Conservation (phyloP, 2,888 invertebrate genomes). For the Folsomia manolachei region DNA sequence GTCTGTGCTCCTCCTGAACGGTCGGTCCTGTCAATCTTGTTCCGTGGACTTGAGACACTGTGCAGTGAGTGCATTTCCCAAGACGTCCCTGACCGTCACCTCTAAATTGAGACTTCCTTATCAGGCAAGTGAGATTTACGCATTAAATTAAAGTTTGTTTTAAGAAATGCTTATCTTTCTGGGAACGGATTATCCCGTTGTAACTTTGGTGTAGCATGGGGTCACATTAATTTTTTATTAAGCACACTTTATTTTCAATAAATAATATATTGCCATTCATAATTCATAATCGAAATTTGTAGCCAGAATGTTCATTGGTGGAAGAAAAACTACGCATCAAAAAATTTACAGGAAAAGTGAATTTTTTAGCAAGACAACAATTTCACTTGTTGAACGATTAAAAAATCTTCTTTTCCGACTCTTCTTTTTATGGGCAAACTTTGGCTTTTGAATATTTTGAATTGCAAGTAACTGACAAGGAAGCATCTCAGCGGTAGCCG, state of each 20-base stretch:
- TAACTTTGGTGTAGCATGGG: too few species aligned
- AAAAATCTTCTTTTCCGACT: neutral
- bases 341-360: neutral
- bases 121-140: too few species aligned
- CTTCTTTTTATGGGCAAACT: neutral
- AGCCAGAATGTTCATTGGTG: too few species aligned
- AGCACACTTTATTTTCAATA: too few species aligned
- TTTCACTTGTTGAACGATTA: neutral
- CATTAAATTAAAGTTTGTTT: too few species aligned
- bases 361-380: neutral
- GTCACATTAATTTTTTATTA: too few species aligned
- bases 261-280: too few species aligned
- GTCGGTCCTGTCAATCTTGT: neutral
- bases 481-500: too few species aligned
- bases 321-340: too few species aligned
- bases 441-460: neutral
- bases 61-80: neutral
- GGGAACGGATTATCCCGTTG: too few species aligned
- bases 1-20: conserved; percentile 11
- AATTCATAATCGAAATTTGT: too few species aligned
- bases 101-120: neutral
- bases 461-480: neutral
- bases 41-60: neutral
- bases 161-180: too few species aligned
- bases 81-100: neutral